Conservation (phyloP, 2,113 vertebrate genomes). For the Pseudorectes ferrugineus region DNA sequence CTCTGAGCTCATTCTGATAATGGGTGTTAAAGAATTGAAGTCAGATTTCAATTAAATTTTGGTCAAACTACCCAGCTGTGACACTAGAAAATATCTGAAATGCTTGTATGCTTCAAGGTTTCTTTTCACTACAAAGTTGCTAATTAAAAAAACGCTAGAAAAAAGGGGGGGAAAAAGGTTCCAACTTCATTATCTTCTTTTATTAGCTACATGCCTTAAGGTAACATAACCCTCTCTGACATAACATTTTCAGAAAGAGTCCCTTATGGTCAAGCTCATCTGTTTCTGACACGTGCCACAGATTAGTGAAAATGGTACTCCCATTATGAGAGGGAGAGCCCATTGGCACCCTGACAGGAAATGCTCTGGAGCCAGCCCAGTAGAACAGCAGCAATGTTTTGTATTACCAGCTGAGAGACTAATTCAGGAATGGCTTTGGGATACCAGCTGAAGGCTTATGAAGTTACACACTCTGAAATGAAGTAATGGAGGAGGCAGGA, state of each 20-base stretch:
- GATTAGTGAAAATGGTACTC: constrained; percentile 22
- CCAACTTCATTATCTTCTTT: neutral
- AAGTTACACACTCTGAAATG: constrained; percentile 34
- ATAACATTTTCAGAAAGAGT: constrained; percentile 59
- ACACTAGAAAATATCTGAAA: neutral
- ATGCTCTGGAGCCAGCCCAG: constrained; percentile 53
- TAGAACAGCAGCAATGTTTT: constrained; percentile 8
- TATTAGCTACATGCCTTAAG: neutral
- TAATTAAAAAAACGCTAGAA: neutral
- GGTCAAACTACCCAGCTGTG: neutral
- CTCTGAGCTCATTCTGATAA: constrained; percentile 93
- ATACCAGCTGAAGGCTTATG: constrained; percentile 23
- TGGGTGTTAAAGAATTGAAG: neutral
- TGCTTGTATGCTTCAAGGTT: neutral
- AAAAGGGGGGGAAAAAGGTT: neutral
- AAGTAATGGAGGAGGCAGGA: constrained; percentile 28
- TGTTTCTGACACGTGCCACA: constrained; percentile 39
- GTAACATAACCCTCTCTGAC: constrained; percentile 50
- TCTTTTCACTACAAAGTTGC: neutral
- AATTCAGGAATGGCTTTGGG: constrained; percentile 22
- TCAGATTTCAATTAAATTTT: neutral
- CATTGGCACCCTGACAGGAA: constrained; percentile 60
- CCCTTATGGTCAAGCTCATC: constrained; percentile 51
- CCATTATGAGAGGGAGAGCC: constrained; percentile 30
- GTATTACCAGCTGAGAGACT: constrained; percentile 20